Base-by-base conservation (phyloP, 2,113 vertebrate species). In the Pseudonaja textilis region DNA sequence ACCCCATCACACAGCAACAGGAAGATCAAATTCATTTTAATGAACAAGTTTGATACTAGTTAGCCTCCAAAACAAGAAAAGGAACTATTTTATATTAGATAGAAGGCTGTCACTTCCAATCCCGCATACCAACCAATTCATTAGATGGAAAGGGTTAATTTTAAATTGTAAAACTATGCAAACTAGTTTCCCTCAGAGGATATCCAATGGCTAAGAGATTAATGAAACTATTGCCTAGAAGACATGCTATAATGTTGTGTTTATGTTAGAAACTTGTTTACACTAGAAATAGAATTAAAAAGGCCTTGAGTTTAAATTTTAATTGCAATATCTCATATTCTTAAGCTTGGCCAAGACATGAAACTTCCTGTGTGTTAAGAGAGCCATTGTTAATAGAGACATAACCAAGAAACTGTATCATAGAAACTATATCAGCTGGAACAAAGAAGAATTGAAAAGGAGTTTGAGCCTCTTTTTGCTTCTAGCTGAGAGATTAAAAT, bases 191-290 rank as follows among this genome's bases (percentile, higher is more conserved):
- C 81, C 61, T 92, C 91, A 74, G 88, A 74, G 88, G 88, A 89
- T 90, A 93, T 90, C 91, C 56, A 69, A 85, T 74, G 50, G 57
- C 91, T 90, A n/a, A 89, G 4, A 0, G 1, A 25, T 23, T 91
- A 93, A 91, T 52, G 87, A 86, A 93, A 74, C 52, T 87, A 88
- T 39, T 34, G 90, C 90, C 90, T 26, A 91, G 42, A 59, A 93
- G 86, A 88, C 86, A 85, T 89, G 90, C 93, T 74, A 59, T 91
- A 93, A 91, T 88, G 92, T 56, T n/a, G 56, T 93, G 92, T 93
- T 93, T 93, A 91, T 55, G 81, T 55, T 81, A 50, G 45, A 91
- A 88, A 93, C 69, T 81, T 93, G 92, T 93, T 91, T 93, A 91
- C 61, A 91, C 90, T 81, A 26, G 64, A 91, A 88, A 93, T 69